phyloP scores from a whole-genome alignment of 2,797 vertebrate genomes.

The Sylvia borin region DNA sequence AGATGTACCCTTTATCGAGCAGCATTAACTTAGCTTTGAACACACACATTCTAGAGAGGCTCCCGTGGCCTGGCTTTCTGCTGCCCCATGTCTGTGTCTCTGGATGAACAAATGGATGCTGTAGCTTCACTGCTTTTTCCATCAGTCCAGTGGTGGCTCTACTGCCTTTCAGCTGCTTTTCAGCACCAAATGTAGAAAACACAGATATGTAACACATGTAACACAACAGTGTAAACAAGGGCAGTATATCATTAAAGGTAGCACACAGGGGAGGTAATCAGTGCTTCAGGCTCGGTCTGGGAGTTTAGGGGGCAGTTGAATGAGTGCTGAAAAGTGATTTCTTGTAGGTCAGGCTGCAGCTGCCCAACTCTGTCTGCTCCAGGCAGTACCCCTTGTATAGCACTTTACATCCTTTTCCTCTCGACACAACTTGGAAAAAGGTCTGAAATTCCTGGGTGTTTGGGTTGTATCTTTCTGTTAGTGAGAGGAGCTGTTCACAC shows the following conservation, averaged over 20 bases:
- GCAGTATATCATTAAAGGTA: background rate
- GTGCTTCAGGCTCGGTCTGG: background rate
- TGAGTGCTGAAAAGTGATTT: background rate
- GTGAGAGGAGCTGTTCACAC: background rate
- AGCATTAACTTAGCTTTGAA: background rate
- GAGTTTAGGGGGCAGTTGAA: background rate
- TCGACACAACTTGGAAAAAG: background rate
- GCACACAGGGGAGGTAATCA: too few species aligned
- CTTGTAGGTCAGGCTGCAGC: background rate
- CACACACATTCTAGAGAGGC: background rate
- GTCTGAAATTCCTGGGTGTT: background rate
- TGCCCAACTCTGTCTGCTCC: background rate
- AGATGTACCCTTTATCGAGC: background rate
- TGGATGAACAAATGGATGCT: background rate
- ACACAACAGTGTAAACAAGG: background rate
- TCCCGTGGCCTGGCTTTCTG: background rate
- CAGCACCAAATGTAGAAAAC: background rate
- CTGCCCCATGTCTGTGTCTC: background rate
- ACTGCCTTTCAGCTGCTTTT: background rate
- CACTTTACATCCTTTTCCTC: background rate
- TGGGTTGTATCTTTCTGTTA: background rate
- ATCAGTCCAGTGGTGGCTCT: background rate
- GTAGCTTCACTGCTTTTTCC: background rate
- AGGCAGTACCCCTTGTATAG: too few species aligned
- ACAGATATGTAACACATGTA: accelerated